A percentile compares a stretch with the other conserved stretches of the same genome.
Evolutionary conservation across 1,140 invertebrate species (phyloP).

Genomic region (Sitophilus oryzae): DNA sequence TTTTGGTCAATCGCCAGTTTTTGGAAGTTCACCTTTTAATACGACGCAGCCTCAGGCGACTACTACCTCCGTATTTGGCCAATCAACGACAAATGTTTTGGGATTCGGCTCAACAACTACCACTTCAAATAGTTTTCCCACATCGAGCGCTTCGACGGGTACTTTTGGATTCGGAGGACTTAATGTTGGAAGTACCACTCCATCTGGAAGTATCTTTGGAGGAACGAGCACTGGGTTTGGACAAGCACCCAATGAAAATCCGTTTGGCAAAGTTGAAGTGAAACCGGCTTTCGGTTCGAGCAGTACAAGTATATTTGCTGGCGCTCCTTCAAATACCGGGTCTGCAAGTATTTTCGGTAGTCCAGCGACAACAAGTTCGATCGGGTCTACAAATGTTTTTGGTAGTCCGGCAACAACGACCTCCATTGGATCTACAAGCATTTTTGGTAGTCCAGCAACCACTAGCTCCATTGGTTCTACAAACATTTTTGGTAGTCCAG

Average conservation of each 20-base stretch:
- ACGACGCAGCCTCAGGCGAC: conserved; percentile 3
- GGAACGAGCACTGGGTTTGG: conserved; percentile 20
- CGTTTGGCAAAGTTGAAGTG: conserved; percentile 28
- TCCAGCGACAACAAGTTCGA: too few species aligned
- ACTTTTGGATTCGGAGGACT: conserved; percentile 31
- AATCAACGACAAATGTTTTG: conserved; percentile 16
- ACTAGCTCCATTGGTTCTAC: conserved; percentile 4
- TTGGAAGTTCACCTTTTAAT: conserved; percentile 6
- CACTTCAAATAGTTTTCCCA: conserved; percentile 21
- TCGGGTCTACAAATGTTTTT: too few species aligned
- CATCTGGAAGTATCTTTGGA: not conserved
- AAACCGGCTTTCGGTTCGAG: conserved; percentile 26
- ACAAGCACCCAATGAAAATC: conserved; percentile 23
- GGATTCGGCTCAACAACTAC: conserved; percentile 25
- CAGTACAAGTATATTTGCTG: conserved; percentile 5
- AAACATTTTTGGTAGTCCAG: conserved; percentile 7
- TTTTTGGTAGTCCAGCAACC: conserved; percentile 6
- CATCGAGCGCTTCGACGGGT: conserved; percentile 2
- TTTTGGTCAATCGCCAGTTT: conserved; percentile 21
- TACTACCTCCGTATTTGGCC: conserved; percentile 28
- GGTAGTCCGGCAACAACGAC: conserved; percentile 12
- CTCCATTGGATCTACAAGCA: conserved; percentile 6
- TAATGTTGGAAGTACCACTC: conserved; percentile 24
- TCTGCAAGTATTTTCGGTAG: conserved; percentile 8
- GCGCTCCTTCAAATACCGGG: not conserved